These are phyloP conservation scores for Lycocorax pyrrhopterus DNA, from an alignment of 2,113 vertebrate genomes.

Conservation along the genomic window DNA sequence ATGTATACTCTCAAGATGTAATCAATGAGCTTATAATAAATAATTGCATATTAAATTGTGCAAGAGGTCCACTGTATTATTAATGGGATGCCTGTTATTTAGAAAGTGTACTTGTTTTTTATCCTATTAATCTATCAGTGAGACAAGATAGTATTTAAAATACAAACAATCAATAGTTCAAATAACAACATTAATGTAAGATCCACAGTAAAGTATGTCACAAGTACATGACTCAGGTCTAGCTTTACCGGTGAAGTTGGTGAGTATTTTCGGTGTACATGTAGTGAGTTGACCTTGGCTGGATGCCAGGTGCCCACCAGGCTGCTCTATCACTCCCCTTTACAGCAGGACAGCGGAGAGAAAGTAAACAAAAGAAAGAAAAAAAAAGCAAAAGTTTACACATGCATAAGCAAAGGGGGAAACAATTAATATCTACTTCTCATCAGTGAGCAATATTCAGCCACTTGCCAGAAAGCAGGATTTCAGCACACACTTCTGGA, in stretches of 20 bases:
- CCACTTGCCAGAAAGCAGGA: not conserved
- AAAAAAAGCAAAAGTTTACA: not conserved
- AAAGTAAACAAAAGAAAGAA: not conserved
- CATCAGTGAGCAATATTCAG: not conserved
- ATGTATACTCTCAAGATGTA: not conserved
- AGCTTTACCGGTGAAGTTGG: not conserved
- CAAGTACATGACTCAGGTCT: not conserved
- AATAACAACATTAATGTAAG: not conserved
- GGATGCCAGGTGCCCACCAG: not conserved
- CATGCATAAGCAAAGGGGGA: not conserved
- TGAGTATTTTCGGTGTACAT: not conserved
- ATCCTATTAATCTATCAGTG: not conserved
- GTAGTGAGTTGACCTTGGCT: not conserved
- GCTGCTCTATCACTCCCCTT: not conserved
- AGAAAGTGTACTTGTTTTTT: not conserved
- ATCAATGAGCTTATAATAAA: constrained; percentile 5
- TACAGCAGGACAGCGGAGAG: not conserved
- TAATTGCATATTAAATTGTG: not conserved
- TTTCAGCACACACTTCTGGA: not conserved
- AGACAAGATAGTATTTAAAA: not conserved
- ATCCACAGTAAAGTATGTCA: not conserved
- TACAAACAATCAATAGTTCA: not conserved
- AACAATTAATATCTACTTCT: not conserved
- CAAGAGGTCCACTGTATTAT: not conserved
- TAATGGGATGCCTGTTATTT: not conserved